phyloP scores from a whole-genome alignment of 2,888 invertebrate genomes.

The Antheraea yamamai region DNA sequence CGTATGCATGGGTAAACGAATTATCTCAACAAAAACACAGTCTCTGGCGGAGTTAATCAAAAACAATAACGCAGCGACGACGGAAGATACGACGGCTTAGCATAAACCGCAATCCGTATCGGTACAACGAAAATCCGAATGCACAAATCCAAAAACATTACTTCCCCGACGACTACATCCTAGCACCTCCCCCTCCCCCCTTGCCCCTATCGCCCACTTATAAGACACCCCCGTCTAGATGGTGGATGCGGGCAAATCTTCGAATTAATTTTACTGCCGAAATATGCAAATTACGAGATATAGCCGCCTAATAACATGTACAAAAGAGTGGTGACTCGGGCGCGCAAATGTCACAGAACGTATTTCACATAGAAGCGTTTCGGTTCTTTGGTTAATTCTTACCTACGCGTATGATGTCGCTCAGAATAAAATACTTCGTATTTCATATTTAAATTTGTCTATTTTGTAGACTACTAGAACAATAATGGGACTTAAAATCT shows the following conservation, averaged over 20 bases:
- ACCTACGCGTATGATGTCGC: slow-evolving; percentile 34
- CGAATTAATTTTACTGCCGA: slow-evolving; percentile 83
- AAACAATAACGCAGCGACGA: slow-evolving; percentile 42
- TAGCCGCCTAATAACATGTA: slow-evolving; percentile 82
- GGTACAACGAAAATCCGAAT: slow-evolving; percentile 62
- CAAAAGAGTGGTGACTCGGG: slow-evolving; percentile 80
- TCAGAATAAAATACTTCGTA: slow-evolving; percentile 21
- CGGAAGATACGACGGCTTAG: slow-evolving; percentile 38
- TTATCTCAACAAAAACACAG: slow-evolving; percentile 20
- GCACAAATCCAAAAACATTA: slow-evolving; percentile 76
- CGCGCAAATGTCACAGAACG: slow-evolving; percentile 59
- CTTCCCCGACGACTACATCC: slow-evolving; percentile 26
- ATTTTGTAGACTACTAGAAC: not conserved
- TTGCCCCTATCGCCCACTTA: slow-evolving; percentile 40
- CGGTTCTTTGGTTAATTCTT: slow-evolving; percentile 27
- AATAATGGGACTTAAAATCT: not conserved
- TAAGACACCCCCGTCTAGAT: slow-evolving; percentile 57
- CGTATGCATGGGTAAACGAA: not conserved
- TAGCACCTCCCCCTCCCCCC: not conserved
- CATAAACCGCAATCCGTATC: slow-evolving; percentile 53
- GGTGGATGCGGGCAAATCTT: slow-evolving; percentile 81
- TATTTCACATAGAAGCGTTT: slow-evolving; percentile 26
- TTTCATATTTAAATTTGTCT: not conserved
- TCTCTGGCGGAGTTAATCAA: slow-evolving; percentile 41
- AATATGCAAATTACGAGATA: slow-evolving; percentile 82